Evolutionary conservation across 2,888 invertebrate species (phyloP), one percentile per base, ranked within the genome.

Genomic region (Pachycephus smyrnensis): DNA sequence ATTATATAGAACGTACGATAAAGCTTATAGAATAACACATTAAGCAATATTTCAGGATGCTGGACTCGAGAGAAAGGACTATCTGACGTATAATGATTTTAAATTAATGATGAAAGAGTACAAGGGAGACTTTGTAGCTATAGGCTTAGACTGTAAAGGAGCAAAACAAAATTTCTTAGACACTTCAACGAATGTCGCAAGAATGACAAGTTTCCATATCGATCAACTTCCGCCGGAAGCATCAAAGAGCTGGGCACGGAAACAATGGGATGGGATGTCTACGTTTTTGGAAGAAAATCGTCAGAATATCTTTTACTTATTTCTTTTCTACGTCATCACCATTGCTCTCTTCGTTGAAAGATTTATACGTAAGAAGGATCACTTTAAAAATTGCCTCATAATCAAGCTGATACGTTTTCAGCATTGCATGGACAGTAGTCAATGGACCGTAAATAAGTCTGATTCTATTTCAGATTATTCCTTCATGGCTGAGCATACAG

Each of bases 41-140:
- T 74, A 36, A 73, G 75, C 36, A 37, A 81, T 55, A 73, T 90
- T 90, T 75, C 90, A 97, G 94, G 97, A 97, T 89, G 97, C 97
- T 12, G 98, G 98, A 0, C 93, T 98, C 9, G 96, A 98, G 92
- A 95, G 97, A 88, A 98, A 98, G 92, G 96, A 98, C 85, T 97
- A 96, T 86, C 93, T 98, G 12, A 97, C 97, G 0, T 98, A 98
- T 90, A 95, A 95, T 77, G 98, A 98, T 89, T 98, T 98, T 87
- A 98, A 98, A 89, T 92, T 97, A 15, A 97, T 98, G 97, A 98
- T 98, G 98, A 97, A 97, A 88, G 98, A 98, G 90, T 98, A 98
- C 92, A 98, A 98, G 90, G 98, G 98, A 1, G 98, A 98, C 89
- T 98, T 98, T 89, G 97, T 98, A 0, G 98, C 98, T 0, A 98